These are phyloP conservation scores for Vombatus ursinus DNA, from an alignment of 2,113 vertebrate genomes.

Conservation along the genomic window DNA sequence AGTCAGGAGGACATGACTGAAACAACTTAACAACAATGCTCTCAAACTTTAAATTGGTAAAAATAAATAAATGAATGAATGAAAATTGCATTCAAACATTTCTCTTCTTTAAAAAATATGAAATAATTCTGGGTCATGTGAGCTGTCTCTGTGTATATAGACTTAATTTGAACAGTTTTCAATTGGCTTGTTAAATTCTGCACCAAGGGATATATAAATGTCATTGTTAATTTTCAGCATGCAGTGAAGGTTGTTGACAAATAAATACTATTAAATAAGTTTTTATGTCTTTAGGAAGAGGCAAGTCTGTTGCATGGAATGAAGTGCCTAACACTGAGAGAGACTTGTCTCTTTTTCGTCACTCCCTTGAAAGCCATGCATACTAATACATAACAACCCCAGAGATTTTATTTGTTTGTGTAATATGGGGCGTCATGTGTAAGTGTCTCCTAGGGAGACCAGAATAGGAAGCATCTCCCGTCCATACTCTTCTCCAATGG, in stretches of 20 bases:
- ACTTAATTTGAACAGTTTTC: not conserved
- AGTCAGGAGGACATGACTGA: too few relatives aligned
- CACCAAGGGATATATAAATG: not conserved
- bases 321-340: not conserved
- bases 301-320: not conserved
- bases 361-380: not conserved
- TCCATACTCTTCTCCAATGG: not conserved
- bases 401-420: not conserved
- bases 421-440: not conserved
- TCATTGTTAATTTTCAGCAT: not conserved
- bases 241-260: not conserved
- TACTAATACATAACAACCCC: not conserved
- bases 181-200: not conserved
- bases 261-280: not conserved
- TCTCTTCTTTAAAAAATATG: not conserved
- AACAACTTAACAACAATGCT: not conserved
- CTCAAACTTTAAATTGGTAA: not conserved
- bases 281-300: not conserved
- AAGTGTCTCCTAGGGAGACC: not conserved
- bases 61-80: not conserved
- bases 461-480: not conserved
- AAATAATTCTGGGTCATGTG: not conserved
- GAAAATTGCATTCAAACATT: not conserved
- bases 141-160: not conserved
- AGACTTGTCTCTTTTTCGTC: not conserved